Evolutionary conservation across 2,797 vertebrate species (phyloP).

Genomic region (Xenentodon cancila): DNA sequence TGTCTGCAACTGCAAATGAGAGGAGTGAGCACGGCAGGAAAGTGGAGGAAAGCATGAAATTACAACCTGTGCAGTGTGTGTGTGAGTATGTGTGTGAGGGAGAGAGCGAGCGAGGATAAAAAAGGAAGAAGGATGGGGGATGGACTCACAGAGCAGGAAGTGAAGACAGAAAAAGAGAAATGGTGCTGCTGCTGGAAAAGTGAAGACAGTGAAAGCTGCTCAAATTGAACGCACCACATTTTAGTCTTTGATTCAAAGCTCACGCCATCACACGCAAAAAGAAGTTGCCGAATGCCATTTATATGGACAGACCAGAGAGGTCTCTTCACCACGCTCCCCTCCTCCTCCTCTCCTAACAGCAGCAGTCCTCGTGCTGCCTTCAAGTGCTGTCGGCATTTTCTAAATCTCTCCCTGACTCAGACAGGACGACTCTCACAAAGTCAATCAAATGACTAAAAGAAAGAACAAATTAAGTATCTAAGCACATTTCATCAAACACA

Average conservation of each 20-base stretch:
- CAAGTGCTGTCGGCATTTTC: slow-evolving; percentile 9
- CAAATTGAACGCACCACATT: slow-evolving; percentile 47
- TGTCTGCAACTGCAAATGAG: slow-evolving; percentile 68
- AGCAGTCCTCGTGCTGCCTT: slow-evolving; percentile 58
- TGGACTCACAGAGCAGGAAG: slow-evolving; percentile 83
- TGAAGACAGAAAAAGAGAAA: slow-evolving; percentile 74
- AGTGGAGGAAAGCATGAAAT: slow-evolving; percentile 79
- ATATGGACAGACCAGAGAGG: slow-evolving; percentile 57
- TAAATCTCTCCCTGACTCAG: not conserved
- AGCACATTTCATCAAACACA: too few species aligned
- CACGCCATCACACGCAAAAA: slow-evolving; percentile 29
- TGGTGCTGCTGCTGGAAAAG: slow-evolving; percentile 54
- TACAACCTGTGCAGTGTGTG: slow-evolving; percentile 56
- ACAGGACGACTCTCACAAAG: too few species aligned
- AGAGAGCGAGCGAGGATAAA: slow-evolving; percentile 49
- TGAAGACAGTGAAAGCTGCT: slow-evolving; percentile 49
- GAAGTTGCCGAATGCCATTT: slow-evolving; percentile 65
- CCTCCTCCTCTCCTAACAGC: slow-evolving; percentile 78
- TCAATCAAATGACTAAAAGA: too few species aligned
- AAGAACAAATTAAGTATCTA: too few species aligned
- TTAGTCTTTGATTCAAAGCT: slow-evolving; percentile 46
- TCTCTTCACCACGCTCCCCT: slow-evolving; percentile 53
- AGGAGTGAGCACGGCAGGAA: slow-evolving; percentile 63
- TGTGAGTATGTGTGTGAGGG: too few species aligned
- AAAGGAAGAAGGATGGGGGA: slow-evolving; percentile 78